Base-by-base conservation (phyloP, 2,888 invertebrate genomes). In the Homarus gammarus region DNA sequence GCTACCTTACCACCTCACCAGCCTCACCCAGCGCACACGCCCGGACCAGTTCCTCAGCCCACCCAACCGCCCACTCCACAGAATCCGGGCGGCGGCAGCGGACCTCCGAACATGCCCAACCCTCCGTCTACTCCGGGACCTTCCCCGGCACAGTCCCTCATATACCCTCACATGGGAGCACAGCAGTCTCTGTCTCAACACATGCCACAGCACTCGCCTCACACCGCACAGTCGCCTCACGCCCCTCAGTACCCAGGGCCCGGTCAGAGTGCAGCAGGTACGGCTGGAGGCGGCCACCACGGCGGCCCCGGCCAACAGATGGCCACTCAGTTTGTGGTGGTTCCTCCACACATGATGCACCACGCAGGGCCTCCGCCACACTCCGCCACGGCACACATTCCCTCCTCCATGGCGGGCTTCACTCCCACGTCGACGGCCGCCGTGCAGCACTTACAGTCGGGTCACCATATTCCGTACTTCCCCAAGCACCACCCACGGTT, bases 31-130 rank as follows among this genome's bases (percentile, higher is more conserved):
- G 81, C 84, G 22, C 84, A 87, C 49, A 90, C 87, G 27, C 90
- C 90, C 27, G 90, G 87, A 36, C 90, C 87, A 40, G 87, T 79
- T 18, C 90, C 90, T 49, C 90, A 87, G 51, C 90, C 90, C 33
- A 44, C 84, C 36, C 90, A 90, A 68, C 90, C 90, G 36, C 90
- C 90, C 22, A 90, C 90, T 15, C 90, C 90, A n/a, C 90, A 90
- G 79, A 87, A 87, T 56, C 90, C 87, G 22, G 84, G 87, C 12
- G 75, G 87, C 18, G 84, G 87, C 27, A 83, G 87, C 31, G 90
- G 87, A 44, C 90, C 90, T 72, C 90, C 90, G 22, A 87, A 77
- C 38, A 90, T 90, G 87, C 90, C 90, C n/a, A 84, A 77, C 31
- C 90, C 88, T 38, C 90, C 90, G 8, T 86, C 90, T 0, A 90